phyloP scores from a whole-genome alignment of 2,797 vertebrate genomes.

The Tragelaphus eurycerus region DNA sequence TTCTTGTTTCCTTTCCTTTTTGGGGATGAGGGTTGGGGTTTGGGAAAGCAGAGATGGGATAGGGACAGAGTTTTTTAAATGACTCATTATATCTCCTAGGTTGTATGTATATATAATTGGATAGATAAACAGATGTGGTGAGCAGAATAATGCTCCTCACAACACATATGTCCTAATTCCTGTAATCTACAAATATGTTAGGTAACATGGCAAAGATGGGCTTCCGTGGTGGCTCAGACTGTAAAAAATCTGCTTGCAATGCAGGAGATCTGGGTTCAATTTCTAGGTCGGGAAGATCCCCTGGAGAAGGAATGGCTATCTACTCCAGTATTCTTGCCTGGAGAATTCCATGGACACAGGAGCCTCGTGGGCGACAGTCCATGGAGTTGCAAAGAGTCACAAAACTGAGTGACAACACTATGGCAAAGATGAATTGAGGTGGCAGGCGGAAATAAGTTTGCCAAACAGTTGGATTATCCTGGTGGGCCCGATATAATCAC shows the following conservation, averaged over 20 bases:
- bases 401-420: accelerated
- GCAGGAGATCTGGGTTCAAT: background rate
- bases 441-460: background rate
- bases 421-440: background rate
- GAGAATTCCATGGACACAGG: background rate
- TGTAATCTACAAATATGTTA: background rate
- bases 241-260: background rate
- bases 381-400: background rate
- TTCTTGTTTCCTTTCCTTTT: background rate
- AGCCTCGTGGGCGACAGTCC: background rate
- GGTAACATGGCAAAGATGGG: background rate
- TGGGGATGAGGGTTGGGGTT: accelerated
- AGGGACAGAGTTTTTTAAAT: background rate
- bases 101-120: background rate
- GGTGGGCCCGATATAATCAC: background rate
- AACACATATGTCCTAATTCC: background rate
- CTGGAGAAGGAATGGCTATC: background rate
- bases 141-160: background rate
- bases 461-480: background rate
- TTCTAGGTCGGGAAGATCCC: background rate
- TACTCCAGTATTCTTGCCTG: background rate
- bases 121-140: background rate
- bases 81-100: background rate
- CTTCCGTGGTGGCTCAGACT: background rate
- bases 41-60: background rate